Base-by-base conservation (phyloP, 2,797 vertebrate genomes). In the Psittacula echo region DNA sequence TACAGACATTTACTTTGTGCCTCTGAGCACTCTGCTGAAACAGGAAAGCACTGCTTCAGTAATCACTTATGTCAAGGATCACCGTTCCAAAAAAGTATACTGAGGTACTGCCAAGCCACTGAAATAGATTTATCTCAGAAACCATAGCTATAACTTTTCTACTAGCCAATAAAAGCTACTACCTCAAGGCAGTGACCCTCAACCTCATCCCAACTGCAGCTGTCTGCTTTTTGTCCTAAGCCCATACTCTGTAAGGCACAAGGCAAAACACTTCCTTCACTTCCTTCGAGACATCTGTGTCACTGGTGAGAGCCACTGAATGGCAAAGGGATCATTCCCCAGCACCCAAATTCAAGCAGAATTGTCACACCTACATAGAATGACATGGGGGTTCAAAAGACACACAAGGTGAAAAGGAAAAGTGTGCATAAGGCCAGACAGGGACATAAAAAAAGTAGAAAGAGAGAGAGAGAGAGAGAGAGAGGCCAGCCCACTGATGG, bases 231-330 rank as follows among this genome's bases (percentile, higher is more conserved):
- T 37, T 73, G 34, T 24, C 13, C 9, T 32, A 61, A 90, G 14
- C 30, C 37, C 17, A 27, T 7, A 65, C 4, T 37, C 11, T 4
- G 1, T 3, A 29, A 61, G 21, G 53, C 34, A n/a, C n/a, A 61
- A 76, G 75, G 58, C 29, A 78, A 42, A 82, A 53, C 2, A 9
- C 10, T 60, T 9, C 20, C 5, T 68, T 79, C 5, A 17, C 18
- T 45, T 61, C 34, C 64, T 79, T 42, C 5, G 11, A 62, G 56
- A 61, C 0, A 0, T 18, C 11, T 9, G 0, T n/a, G 29, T 56
- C 37, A 11, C 24, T 50, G 21, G 8, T 53, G 67, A 34, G 22
- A 71, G 44, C 17, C 41, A 47, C 19, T 32, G n/a, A 86, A 77
- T 1, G 7, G 26, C 51, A 80, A 68, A 60, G 9, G 11, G 27